A percentile compares a stretch with the other conserved stretches of the same genome.
Evolutionary conservation across 2,888 invertebrate genomes (phyloP).

Genomic region (Steinernema hermaphroditum): DNA sequence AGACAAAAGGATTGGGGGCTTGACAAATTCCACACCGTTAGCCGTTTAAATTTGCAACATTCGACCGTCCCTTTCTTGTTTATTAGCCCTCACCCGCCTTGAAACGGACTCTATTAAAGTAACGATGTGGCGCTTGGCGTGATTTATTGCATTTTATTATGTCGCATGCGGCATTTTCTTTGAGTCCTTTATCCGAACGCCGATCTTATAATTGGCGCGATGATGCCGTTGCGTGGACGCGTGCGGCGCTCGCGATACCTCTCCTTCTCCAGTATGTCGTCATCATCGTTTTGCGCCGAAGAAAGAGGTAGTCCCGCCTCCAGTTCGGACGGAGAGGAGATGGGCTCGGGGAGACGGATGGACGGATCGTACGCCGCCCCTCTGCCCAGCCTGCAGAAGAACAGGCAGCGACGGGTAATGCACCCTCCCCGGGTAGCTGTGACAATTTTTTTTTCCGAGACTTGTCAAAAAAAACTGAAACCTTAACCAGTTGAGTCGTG

Average conservation of each 20-base stretch:
- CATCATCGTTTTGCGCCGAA: slow-evolving; percentile 1
- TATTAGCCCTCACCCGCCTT: neutral
- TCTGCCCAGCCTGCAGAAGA: slow-evolving; percentile 8
- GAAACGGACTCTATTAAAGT: neutral
- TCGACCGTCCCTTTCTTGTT: too few relatives aligned
- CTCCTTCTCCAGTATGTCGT: neutral
- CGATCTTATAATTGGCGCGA: slow-evolving; percentile 16
- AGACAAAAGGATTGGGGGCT: too few relatives aligned
- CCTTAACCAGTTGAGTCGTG: too few relatives aligned
- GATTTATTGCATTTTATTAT: slow-evolving; percentile 7
- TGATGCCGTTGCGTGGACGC: slow-evolving; percentile 7
- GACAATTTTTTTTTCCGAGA: slow-evolving; percentile 13
- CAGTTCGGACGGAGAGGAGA: slow-evolving; percentile 21
- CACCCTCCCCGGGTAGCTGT: slow-evolving; percentile 13
- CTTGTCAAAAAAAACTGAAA: neutral
- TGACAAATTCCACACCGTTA: too few relatives aligned
- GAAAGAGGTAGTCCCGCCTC: slow-evolving; percentile 30
- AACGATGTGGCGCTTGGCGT: neutral
- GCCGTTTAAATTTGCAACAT: too few relatives aligned
- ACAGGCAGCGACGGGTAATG: slow-evolving; percentile 9
- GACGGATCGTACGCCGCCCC: slow-evolving; percentile 26
- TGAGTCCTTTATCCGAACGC: neutral
- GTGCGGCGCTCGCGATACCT: neutral
- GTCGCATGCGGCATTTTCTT: neutral
- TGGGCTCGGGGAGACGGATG: slow-evolving; percentile 7